Evolutionary conservation across 1,140 invertebrate genomes (phyloP).

Genomic region (Lordiphosa clarofinis): DNA sequence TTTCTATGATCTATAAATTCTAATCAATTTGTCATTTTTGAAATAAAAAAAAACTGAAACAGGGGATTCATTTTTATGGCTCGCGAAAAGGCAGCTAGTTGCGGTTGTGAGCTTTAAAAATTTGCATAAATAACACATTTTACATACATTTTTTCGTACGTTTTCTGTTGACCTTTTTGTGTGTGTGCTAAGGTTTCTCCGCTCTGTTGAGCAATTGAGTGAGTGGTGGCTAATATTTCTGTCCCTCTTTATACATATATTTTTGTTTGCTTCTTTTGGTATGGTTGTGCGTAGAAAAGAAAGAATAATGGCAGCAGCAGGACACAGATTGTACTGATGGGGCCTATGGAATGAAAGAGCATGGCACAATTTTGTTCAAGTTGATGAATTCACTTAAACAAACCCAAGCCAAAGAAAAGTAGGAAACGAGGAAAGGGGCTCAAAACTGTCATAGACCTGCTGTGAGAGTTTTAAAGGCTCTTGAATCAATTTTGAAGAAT

Average conservation of each 20-base stretch:
- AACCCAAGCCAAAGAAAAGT: too few relatives aligned
- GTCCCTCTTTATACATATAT: background rate
- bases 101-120: conserved; percentile 28
- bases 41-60: too few relatives aligned
- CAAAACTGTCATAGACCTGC: too few relatives aligned
- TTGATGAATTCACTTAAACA: too few relatives aligned
- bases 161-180: conserved; percentile 1
- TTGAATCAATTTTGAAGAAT: too few relatives aligned
- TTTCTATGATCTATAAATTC: too few relatives aligned
- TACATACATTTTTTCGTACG: conserved; percentile 10
- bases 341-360: too few relatives aligned
- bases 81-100: background rate
- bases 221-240: conserved; percentile 42
- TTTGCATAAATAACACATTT: conserved; percentile 57
- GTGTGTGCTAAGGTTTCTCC: conserved; percentile 2
- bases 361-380: too few relatives aligned
- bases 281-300: background rate
- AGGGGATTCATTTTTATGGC: too few relatives aligned
- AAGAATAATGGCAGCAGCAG: conserved; percentile 7
- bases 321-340: conserved; percentile 1
- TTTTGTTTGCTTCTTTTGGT: conserved; percentile 13
- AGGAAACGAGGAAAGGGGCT: too few relatives aligned
- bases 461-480: too few relatives aligned
- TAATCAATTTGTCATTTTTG: too few relatives aligned
- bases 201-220: conserved; percentile 33